These are phyloP conservation scores for Meliscaeva auricollis DNA, from an alignment of 2,888 invertebrate genomes.

Conservation along the genomic window DNA sequence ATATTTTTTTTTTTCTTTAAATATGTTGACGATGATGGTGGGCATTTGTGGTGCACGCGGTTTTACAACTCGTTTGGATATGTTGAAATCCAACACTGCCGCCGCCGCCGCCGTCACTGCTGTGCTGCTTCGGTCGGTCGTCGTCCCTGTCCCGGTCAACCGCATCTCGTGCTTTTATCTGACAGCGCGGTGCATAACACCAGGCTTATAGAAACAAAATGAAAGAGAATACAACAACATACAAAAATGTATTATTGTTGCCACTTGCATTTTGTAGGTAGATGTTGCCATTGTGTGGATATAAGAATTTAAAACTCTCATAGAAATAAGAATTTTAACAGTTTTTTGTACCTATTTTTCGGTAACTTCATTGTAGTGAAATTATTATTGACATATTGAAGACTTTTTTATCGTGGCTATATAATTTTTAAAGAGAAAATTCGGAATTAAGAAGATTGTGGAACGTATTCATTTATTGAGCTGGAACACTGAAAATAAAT, in stretches of 20 bases:
- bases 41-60: slow-evolving; percentile 67
- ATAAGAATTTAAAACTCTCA: no score
- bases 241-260: slow-evolving; percentile 10
- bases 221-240: neutral
- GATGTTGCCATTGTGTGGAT: slow-evolving; percentile 23
- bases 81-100: slow-evolving; percentile 63
- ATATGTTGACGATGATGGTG: slow-evolving; percentile 45
- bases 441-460: neutral
- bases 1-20: neutral
- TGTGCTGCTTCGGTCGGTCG: slow-evolving; percentile 16
- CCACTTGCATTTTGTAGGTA: slow-evolving; percentile 1
- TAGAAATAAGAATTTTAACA: no score
- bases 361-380: no score
- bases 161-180: slow-evolving; percentile 54
- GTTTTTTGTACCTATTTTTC: neutral
- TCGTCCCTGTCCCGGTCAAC: slow-evolving; percentile 64
- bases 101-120: slow-evolving; percentile 5
- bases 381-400: no score
- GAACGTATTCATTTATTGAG: neutral
- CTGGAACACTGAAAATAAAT: no score
- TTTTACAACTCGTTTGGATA: slow-evolving; percentile 61
- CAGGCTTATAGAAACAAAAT: slow-evolving; percentile 15
- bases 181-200: slow-evolving; percentile 39
- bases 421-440: no score
- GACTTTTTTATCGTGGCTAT: no score